Base-by-base conservation (phyloP, 2,113 vertebrate species). In the Microtus oregoni region DNA sequence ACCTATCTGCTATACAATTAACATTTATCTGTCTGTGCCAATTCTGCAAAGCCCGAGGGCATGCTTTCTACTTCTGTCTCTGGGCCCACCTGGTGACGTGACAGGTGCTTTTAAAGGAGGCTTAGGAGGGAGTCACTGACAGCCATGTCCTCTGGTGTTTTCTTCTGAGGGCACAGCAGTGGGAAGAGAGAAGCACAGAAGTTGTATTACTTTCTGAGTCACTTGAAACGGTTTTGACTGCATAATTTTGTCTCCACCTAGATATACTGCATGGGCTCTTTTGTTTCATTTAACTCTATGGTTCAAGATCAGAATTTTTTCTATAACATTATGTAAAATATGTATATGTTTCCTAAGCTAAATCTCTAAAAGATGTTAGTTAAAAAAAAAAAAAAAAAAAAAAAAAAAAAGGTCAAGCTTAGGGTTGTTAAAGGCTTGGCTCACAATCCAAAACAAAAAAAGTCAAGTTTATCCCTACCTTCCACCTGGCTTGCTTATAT, bases 91-190 rank as follows among this genome's bases (percentile, higher is more conserved):
- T 10, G 19, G 63, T 3, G 35, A 19, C 14, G 2, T 6, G 8
- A 65, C 1, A 5, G 7, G 6, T 1, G 9, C 44, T 55, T 75
- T 22, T 5, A 67, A 88, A 32, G 70, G 68, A 41, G 41, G 10
- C 5, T n/a, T 4, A 0, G 24, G 11, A 26, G 17, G 11, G 13
- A 41, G 26, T 26, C 15, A 0, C 17, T 1, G 0, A 13, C 7
- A 2, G 14, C 17, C 26, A 6, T 44, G 30, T 61, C 30, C 4
- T 58, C 20, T 7, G 32, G 20, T n/a, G 15, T 10, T 22, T 65
- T 58, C 76, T 82, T 52, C 14, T 14, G 11, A 58, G 1, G 3
- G 7, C 1, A 1, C 0, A 3, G 82, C 7, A 5, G 4, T 0
- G 15, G 14, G 20, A 4, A n/a, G 52, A 9, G 9, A 38, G 13